Evolutionary conservation across 1,140 invertebrate species (phyloP), one percentile per base, ranked within the genome.

Genomic region (Bombus ignitus): DNA sequence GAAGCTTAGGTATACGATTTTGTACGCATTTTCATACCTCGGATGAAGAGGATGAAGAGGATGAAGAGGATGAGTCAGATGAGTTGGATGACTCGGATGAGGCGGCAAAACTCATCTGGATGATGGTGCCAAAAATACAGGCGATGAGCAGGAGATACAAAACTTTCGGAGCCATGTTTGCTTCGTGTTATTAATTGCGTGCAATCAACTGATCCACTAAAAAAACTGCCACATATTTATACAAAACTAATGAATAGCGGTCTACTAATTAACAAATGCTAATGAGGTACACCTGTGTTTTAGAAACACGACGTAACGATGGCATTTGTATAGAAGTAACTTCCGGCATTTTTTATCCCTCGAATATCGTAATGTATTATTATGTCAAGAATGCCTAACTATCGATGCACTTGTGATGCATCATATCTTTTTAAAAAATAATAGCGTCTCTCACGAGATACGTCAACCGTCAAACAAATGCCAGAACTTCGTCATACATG

Each of bases 141-240:
- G 91, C 12, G 15, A 81, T 73, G 66, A 93, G 42, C 9, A 73
- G 10, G 22, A 94, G 25, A 70, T 59, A 89, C 65, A 92, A 66
- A 44, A 87, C 13, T 75, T 71, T 39, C 12, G 28, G 0, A 15
- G 12, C 68, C 89, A 90, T 90, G 65, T 68, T 89, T 42, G 81
- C 35, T 80, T 75, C 42, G 32, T 53, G 18, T 39, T 66, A 22
- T 2, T 3, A 9, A 42, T 35, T 1, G 25, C 59, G 57, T 59
- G 22, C 12, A 22, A 53, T 62, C 25, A 37, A 25, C 77, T 47
- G 57, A 32, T 13, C 15, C 9, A 62, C 13, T 15, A n/a, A 13
- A 28, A 57, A n/a, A 72, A 37, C 37, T 13, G 62, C 13, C 32
- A 8, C 47, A 39, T 66, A 89, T 90, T 88, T 90, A 90, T 88